Evolutionary conservation across 37 sponge, comb jelly and placozoan species (phyloP).

Genomic region (Geodia barretti): DNA sequence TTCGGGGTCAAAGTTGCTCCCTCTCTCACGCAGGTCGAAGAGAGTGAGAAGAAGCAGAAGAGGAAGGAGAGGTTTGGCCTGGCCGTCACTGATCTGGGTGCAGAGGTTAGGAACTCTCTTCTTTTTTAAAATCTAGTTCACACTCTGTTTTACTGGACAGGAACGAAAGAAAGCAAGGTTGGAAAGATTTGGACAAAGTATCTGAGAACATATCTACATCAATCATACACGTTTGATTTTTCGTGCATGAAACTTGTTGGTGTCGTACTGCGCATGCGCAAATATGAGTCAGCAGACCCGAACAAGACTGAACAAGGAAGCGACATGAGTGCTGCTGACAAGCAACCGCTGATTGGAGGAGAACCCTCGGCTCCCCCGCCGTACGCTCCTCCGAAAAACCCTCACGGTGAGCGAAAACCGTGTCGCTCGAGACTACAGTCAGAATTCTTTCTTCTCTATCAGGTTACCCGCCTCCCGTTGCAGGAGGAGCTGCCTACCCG

Average conservation of each 20-base stretch:
- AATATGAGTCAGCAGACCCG: not conserved
- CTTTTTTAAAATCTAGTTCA: not conserved
- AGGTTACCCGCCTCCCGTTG: no score
- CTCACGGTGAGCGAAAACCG: not conserved
- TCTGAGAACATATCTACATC: no score
- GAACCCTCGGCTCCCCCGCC: not conserved
- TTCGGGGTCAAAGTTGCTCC: slow-evolving; percentile 71
- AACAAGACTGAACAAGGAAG: not conserved
- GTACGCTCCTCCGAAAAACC: not conserved
- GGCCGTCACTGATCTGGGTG: slow-evolving; percentile 7
- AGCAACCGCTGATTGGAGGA: slow-evolving; percentile 5
- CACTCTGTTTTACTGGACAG: slow-evolving; percentile 11
- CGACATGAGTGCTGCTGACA: not conserved
- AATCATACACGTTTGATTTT: no score
- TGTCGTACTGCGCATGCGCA: not conserved
- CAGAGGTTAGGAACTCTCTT: slow-evolving; percentile 19
- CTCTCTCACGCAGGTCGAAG: slow-evolving; percentile 45
- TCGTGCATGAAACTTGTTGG: slow-evolving; percentile 2
- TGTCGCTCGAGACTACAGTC: no score
- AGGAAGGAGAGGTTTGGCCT: slow-evolving; percentile 53
- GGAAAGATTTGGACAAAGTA: slow-evolving; percentile 38
- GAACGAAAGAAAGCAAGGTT: slow-evolving; percentile 36
- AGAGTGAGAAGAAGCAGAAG: slow-evolving; percentile 52
- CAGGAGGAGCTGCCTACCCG: no score
- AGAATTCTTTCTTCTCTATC: no score